Evolutionary conservation across 2,888 invertebrate species (phyloP).

Genomic region (Toxonevra muliebris): DNA sequence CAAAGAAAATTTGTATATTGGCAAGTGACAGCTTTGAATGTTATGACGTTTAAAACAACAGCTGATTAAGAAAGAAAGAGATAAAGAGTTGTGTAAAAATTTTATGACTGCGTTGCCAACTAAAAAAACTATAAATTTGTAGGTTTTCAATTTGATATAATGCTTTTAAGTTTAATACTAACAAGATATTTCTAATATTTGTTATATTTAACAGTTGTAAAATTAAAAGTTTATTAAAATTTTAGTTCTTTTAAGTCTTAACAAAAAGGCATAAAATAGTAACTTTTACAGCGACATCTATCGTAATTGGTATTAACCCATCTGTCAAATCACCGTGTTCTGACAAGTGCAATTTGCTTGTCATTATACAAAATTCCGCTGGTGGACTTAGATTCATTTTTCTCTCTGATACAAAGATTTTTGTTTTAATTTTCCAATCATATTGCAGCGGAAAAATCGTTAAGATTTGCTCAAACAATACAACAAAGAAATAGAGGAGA

Average conservation of each 20-base stretch:
- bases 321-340: neutral
- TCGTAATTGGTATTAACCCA: too few species aligned
- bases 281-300: too few species aligned
- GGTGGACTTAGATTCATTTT: neutral
- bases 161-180: too few species aligned
- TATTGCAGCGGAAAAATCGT: slow-evolving; percentile 16
- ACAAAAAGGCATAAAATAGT: too few species aligned
- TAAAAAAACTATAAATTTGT: too few species aligned
- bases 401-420: too few species aligned
- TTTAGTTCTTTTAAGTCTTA: too few species aligned
- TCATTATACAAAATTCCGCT: slow-evolving; percentile 17
- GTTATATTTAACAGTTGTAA: too few species aligned
- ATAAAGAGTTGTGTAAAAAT: neutral
- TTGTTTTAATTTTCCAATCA: neutral
- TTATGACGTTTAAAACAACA: slow-evolving; percentile 15
- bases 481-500: neutral
- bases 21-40: neutral
- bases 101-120: neutral
- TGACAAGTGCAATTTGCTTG: slow-evolving; percentile 38
- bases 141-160: too few species aligned
- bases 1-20: slow-evolving; percentile 4
- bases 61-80: neutral
- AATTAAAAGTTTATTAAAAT: too few species aligned
- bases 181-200: too few species aligned
- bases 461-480: slow-evolving; percentile 6